Conservation (phyloP, 2,113 vertebrate genomes). For the Pangasianodon hypophthalmus region DNA sequence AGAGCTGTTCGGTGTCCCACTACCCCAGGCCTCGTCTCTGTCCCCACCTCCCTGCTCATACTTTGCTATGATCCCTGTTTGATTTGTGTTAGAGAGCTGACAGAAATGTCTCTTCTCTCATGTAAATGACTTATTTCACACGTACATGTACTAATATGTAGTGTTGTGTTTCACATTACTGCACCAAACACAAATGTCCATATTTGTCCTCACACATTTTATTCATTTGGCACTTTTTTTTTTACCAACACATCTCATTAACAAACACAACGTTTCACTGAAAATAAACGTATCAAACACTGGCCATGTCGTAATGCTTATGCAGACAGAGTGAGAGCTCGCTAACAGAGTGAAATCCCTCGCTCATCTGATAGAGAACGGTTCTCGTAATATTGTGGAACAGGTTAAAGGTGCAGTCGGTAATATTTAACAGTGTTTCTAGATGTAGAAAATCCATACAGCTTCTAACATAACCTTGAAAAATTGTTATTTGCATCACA, state of each 20-base stretch:
- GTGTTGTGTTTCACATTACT: not conserved
- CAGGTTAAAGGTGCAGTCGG: not conserved
- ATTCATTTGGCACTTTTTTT: constrained; percentile 19
- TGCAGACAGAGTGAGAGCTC: not conserved
- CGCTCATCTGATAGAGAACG: not conserved
- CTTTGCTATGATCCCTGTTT: not conserved
- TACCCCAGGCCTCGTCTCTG: not conserved
- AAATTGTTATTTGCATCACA: not conserved
- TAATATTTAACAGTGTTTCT: not conserved
- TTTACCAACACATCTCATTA: not conserved
- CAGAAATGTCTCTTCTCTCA: no score
- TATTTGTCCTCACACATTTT: not conserved
- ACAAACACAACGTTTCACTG: not conserved
- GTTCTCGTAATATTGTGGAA: not conserved
- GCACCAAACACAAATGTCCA: not conserved
- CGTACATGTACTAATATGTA: not conserved
- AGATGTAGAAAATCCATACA: not conserved
- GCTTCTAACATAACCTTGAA: not conserved
- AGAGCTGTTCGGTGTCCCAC: not conserved
- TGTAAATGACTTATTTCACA: not conserved
- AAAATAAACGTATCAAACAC: not conserved
- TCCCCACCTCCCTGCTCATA: not conserved
- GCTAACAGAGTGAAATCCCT: not conserved
- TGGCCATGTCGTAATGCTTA: not conserved
- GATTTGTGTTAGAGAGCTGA: not conserved